phyloP scores from a whole-genome alignment of 2,113 vertebrate species.

The Physeter macrocephalus region DNA sequence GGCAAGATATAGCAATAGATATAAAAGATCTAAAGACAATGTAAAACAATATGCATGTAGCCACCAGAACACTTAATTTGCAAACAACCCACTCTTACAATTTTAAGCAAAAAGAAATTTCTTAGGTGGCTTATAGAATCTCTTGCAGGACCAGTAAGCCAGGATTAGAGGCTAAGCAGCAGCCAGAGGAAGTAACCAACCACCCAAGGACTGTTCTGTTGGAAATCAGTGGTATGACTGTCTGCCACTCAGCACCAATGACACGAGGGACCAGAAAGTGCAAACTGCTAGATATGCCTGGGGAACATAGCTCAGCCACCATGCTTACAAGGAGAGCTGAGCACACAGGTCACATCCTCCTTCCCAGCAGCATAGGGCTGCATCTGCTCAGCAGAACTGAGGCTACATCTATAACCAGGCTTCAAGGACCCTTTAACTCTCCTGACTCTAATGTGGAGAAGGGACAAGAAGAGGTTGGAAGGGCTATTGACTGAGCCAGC shows the following conservation, averaged over 20 bases:
- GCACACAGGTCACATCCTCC: too few species aligned
- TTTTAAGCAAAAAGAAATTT: background rate
- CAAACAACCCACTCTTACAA: background rate
- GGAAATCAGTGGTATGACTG: background rate
- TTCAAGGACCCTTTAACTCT: background rate
- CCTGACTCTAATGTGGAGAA: background rate
- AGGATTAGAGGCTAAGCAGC: background rate
- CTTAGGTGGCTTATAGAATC: background rate
- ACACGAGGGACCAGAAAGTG: too few species aligned
- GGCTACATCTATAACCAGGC: too few species aligned
- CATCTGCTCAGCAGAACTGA: background rate
- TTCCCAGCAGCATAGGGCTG: background rate
- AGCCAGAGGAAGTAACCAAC: background rate
- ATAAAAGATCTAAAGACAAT: background rate
- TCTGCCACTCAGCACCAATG: background rate
- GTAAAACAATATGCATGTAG: background rate
- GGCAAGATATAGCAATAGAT: background rate
- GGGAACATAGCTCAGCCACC: background rate
- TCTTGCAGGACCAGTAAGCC: background rate
- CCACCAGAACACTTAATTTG: background rate
- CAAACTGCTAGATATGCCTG: rapidly evolving
- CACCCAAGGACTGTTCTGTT: background rate
- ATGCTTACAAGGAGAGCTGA: background rate
- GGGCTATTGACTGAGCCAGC: background rate
- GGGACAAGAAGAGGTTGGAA: background rate